Evolutionary conservation across 2,797 vertebrate genomes (phyloP), one percentile per base, ranked within the genome.

Genomic region (Nyctalus aviator): DNA sequence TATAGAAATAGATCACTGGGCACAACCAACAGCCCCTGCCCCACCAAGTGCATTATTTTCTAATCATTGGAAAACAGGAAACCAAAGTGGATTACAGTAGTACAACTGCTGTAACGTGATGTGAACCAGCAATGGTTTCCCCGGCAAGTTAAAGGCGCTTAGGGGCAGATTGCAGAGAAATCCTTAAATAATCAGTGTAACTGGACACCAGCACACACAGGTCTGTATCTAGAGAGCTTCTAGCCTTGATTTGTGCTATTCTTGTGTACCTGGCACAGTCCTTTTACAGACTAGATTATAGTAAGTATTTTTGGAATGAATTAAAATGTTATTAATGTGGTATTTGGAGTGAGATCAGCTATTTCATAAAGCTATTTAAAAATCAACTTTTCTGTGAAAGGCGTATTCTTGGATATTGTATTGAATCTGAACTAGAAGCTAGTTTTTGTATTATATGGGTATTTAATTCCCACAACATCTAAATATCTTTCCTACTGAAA

Each of bases 251-350:
- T 88, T 86, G 68, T 55, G 72, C 64, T 92, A 0, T 83, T 82
- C 77, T 76, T 91, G 1, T 57, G 6, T 81, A 32, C 41, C 46
- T 86, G 71, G 59, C n/a, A 32, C 17, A n/a, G 27, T 78, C 83
- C 75, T 90, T 88, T 78, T n/a, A 66, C 46, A 86, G 66, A 68
- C 6, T 72, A 66, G 48, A 35, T 69, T 91, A 83, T 69, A 62
- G 76, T 88, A 62, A 88, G 75, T 85, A 71, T 78, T 88, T 94
- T 91, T 95, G 50, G 18, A 77, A 25, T 92, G 79, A 92, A 92
- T 75, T 46, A 88, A 95, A 81, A 84, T 78, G 21, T 90, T 91
- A 44, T 23, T 90, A 27, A 6, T 32, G 1, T 83, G 72, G 21
- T 32, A n/a, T 72, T 96, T 87, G 86, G 66, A 86, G 35, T 94